Conservation (phyloP, 2,113 vertebrate genomes). For the Jaculus jaculus region DNA sequence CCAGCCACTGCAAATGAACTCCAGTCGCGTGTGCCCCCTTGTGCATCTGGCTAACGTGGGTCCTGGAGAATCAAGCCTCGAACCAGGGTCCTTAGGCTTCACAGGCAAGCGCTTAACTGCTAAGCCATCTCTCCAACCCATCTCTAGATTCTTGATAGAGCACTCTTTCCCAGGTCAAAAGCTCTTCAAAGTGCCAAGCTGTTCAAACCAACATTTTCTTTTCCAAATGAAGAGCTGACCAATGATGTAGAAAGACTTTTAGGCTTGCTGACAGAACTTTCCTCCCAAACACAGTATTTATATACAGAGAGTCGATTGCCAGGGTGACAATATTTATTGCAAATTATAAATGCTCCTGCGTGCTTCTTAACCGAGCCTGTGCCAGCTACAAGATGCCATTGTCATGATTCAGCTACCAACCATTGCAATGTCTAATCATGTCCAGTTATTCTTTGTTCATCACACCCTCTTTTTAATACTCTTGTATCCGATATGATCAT, state of each 20-base stretch:
- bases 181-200: not conserved
- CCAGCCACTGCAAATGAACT: too few species aligned
- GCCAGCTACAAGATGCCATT: not conserved
- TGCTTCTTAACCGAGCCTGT: not conserved
- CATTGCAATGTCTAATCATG: not conserved
- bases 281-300: not conserved
- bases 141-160: too few species aligned
- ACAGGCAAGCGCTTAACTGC: too few species aligned
- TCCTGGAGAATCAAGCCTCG: too few species aligned
- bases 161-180: not conserved
- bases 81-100: too few species aligned
- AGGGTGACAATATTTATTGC: not conserved
- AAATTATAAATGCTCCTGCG: not conserved
- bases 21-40: too few species aligned
- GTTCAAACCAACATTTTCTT: not conserved
- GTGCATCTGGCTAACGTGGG: too few species aligned
- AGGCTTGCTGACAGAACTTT: not conserved
- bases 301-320: not conserved
- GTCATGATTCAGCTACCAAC: not conserved
- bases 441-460: fast-evolving
- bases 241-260: not conserved
- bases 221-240: not conserved
- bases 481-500: not conserved
- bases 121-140: too few species aligned
- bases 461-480: not conserved